Evolutionary conservation across 1,140 invertebrate genomes (phyloP).

Genomic region (Lamellibrachia luymesi): DNA sequence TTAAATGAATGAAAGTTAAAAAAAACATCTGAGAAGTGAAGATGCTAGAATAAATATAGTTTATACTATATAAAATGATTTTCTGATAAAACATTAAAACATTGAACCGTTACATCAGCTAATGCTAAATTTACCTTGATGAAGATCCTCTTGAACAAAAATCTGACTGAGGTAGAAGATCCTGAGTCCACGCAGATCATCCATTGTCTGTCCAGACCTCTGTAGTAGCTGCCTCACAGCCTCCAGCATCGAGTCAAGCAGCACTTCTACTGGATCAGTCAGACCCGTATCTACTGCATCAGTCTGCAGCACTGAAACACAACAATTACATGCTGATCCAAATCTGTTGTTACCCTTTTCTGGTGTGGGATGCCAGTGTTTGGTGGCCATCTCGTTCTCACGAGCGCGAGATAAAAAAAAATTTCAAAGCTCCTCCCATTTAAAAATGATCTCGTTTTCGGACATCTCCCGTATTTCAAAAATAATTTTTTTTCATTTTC

Average conservation of each 20-base stretch:
- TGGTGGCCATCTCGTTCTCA: no score
- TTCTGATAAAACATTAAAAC: no score
- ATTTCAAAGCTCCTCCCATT: no score
- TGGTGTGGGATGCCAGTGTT: not conserved
- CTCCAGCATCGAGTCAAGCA: not conserved
- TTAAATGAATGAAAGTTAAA: no score
- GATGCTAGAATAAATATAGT: no score
- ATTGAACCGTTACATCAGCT: no score
- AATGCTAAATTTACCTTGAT: not conserved
- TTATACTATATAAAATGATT: no score
- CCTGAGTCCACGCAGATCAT: not conserved
- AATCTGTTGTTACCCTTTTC: not conserved
- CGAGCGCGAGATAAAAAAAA: no score
- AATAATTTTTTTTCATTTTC: no score
- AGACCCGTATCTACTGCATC: not conserved
- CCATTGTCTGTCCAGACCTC: not conserved
- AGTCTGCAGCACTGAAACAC: not conserved
- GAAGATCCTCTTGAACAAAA: not conserved
- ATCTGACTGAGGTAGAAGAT: not conserved
- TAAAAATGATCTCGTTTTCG: no score
- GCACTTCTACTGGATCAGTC: not conserved
- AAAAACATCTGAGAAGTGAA: no score
- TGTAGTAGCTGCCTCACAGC: not conserved
- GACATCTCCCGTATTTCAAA: no score
- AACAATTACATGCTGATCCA: conserved; percentile 3